Evolutionary conservation across 2,113 vertebrate genomes (phyloP).

Genomic region (Odontesthes bonariensis): DNA sequence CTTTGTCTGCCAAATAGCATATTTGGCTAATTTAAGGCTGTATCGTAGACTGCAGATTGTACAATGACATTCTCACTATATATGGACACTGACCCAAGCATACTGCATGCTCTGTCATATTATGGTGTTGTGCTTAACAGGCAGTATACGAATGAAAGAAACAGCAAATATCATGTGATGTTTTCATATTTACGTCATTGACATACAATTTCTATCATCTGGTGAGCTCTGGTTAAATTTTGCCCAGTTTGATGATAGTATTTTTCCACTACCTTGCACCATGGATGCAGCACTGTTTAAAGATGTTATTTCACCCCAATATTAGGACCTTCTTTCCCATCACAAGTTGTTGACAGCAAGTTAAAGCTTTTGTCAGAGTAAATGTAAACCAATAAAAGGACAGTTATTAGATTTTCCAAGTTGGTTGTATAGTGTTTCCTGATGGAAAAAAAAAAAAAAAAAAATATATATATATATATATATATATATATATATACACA

Average conservation of each 20-base stretch:
- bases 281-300: neutral
- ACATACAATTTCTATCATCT: neutral
- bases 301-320: neutral
- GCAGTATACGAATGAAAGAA: neutral
- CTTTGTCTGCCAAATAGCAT: conserved; percentile 65
- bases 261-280: neutral
- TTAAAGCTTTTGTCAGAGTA: neutral
- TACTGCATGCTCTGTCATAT: neutral
- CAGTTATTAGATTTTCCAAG: neutral
- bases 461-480: too few species aligned
- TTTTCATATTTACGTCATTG: neutral
- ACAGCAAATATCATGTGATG: neutral
- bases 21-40: conserved; percentile 61
- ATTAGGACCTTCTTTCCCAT: neutral
- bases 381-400: neutral
- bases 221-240: neutral
- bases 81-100: conserved; percentile 3
- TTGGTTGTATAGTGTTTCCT: neutral
- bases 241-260: neutral
- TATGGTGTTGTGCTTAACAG: neutral
- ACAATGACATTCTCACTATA: conserved; percentile 27
- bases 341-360: neutral
- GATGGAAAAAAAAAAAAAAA: too few species aligned
- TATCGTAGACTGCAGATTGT: conserved; percentile 60
- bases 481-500: too few species aligned